Conservation (phyloP, 2,113 vertebrate genomes). For the Peromyscus californicus region DNA sequence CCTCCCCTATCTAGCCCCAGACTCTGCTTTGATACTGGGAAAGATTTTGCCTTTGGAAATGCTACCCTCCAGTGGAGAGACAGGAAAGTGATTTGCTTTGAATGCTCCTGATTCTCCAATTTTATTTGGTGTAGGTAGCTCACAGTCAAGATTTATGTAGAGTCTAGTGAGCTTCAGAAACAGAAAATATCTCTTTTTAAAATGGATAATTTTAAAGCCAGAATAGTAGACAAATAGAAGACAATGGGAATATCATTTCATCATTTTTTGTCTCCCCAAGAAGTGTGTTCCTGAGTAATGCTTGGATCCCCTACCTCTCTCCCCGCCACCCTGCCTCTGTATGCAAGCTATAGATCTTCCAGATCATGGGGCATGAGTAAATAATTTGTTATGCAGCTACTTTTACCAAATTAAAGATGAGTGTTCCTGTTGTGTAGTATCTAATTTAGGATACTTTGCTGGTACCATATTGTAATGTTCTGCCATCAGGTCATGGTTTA, state of each 20-base stretch:
- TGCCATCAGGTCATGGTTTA: not conserved
- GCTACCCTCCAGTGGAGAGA: slow-evolving; percentile 57
- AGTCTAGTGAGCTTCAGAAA: not conserved
- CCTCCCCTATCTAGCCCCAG: not conserved
- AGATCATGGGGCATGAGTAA: not conserved
- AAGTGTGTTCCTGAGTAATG: not conserved
- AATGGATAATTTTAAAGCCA: not conserved
- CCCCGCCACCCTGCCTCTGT: too few relatives aligned
- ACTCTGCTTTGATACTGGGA: not conserved
- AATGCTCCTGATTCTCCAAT: not conserved
- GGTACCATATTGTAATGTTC: not conserved
- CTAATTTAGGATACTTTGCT: not conserved
- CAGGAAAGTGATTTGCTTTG: not conserved
- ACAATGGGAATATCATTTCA: not conserved
- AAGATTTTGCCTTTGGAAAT: slow-evolving; percentile 62
- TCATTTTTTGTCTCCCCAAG: not conserved
- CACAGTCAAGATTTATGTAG: not conserved
- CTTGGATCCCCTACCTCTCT: not conserved
- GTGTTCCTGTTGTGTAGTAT: not conserved
- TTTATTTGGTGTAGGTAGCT: not conserved
- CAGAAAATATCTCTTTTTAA: not conserved
- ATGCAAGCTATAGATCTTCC: not conserved
- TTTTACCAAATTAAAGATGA: slow-evolving; percentile 21
- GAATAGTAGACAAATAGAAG: not conserved
- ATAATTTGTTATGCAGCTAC: not conserved